Evolutionary conservation across 2,888 invertebrate species (phyloP), one percentile per base, ranked within the genome.

Genomic region (Parapristionchus giblindavisi): DNA sequence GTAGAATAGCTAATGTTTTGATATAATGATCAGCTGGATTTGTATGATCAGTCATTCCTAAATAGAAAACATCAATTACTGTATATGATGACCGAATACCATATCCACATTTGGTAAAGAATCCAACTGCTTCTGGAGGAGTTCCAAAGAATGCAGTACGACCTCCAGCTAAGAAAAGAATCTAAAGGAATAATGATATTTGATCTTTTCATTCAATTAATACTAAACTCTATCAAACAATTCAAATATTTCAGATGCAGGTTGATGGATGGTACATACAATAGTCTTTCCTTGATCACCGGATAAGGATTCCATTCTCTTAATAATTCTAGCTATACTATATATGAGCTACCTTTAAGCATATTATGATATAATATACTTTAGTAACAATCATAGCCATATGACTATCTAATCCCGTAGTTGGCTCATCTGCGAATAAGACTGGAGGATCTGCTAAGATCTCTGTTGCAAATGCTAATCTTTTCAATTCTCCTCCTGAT

Each of bases 371-470:
- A 17, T 43, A 8, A 43, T 43, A 43, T 0, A 93, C 93, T 89
- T 93, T 92, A 27, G 95, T 92, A 1, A 96, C 94, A 89, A 93
- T 95, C 87, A 94, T 92, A 0, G 97, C 96, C 94, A 96, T 96
- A 87, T 94, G 96, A 0, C 96, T 95, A 89, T 98, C 97, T 77
- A 98, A 90, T 1, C 96, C 84, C 0, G 96, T 96, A 0, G 97
- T 97, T 0, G 96, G 96, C 87, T 97, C 97, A 87, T 97, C 97
- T 88, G 96, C 96, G 88, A 97, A 94, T 92, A 98, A 92, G 60
- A 97, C 90, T 0, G 94, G 93, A 0, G 97, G 97, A 90, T 97
- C 94, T 0, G 95, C 96, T 66, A 97, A 90, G 2, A 96, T 81
- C 90, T 97, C 98, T 21, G 95, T 93, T 36, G 96, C 98, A 88